phyloP scores from a whole-genome alignment of 1,140 invertebrate genomes.

The Gonioctena quinquepunctata region DNA sequence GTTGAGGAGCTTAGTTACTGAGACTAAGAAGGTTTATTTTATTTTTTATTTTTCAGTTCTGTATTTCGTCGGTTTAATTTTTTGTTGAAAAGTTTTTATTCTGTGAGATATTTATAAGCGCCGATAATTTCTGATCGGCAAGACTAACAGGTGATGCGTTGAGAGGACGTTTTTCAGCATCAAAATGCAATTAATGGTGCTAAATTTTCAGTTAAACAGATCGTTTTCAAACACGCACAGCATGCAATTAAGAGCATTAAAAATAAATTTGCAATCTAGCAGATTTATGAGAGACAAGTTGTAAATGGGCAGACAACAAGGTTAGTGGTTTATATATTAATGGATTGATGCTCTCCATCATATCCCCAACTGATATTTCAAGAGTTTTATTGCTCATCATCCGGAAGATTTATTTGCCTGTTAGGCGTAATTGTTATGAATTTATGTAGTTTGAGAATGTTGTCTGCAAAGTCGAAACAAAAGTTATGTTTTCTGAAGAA shows the following conservation, averaged over 20 bases:
- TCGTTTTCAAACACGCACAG: constrained; percentile 18
- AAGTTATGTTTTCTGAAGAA: no score
- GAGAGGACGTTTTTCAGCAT: background rate
- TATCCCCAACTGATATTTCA: background rate
- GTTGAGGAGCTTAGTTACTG: no score
- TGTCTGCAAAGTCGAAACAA: no score
- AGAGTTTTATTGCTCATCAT: background rate
- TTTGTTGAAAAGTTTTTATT: no score
- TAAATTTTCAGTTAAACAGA: constrained; percentile 11
- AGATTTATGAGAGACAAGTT: constrained; percentile 5
- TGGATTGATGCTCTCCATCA: background rate
- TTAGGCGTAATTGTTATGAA: background rate
- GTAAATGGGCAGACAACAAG: constrained; percentile 20
- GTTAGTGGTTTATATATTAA: constrained; percentile 6
- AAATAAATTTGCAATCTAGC: constrained; percentile 24
- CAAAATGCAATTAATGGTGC: background rate
- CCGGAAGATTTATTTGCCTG: background rate
- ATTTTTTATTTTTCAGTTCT: no score
- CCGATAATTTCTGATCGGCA: no score
- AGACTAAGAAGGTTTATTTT: no score
- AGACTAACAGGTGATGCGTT: no score
- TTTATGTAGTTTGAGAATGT: no score
- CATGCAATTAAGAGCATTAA: constrained; percentile 24
- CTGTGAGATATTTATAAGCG: no score
- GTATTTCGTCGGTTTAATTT: no score